Evolutionary conservation across 1,140 invertebrate species (phyloP), one percentile per base, ranked within the genome.

Genomic region (Wasmannia auropunctata): DNA sequence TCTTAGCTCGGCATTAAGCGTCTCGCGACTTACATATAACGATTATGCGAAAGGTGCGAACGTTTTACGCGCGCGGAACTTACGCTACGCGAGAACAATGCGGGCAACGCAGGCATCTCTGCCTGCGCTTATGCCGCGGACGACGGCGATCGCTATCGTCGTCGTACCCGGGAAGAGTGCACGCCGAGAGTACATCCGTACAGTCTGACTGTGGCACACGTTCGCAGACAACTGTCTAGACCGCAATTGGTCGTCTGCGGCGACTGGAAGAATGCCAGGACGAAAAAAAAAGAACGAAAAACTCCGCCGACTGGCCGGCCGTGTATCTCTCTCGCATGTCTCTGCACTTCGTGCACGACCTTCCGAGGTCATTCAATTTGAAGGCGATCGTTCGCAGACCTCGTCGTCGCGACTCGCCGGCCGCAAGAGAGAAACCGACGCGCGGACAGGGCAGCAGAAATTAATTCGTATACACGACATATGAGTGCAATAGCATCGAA

Each of bases 341-440:
- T 14, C 49, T 63, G 34, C 34, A 58, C 31, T 60, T 81, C 77
- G 43, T 63, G 8, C 60, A 69, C 46, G 77, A 80, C 77, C 77
- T 80, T 63, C 34, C 31, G 69, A 74, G 79, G 79, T 83, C 79
- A 83, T 74, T 58, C 79, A 83, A 83, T 83, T 83, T 74, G 37
- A 40, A 43, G 7, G 14, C 67, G 67, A 83, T 83, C n/a, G 25
- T 83, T 69, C 25, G 67, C 25, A 83, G 79, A 83, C 37, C 63
- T 25, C 70, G 51, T 70, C 56, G 74, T 62, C 74, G 56, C 37
- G 56, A 62, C 54, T 43, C 25, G 43, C 31, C 22, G 40, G 11
- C 3, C 49, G 51, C 10, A n/a, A 49, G 60, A 54, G 58, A 54
- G 58, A 51, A 14, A 69, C 28, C 19, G 43, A 14, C 6, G 62